These are phyloP conservation scores for Synodontis membranacea DNA, from an alignment of 2,113 vertebrate species.

Conservation along the genomic window DNA sequence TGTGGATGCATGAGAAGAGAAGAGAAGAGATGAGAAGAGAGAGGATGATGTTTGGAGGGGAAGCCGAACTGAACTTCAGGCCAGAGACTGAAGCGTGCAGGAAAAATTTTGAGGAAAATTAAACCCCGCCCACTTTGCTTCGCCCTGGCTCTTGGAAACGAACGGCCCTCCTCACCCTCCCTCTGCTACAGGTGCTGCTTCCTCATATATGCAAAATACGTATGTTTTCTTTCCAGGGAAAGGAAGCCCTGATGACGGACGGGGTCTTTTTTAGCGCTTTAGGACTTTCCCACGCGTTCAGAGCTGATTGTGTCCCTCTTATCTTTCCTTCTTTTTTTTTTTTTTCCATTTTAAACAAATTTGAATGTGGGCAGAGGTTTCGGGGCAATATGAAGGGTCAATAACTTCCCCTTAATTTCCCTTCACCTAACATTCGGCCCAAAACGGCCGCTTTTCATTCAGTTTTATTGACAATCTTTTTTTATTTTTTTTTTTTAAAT, in stretches of 20 bases:
- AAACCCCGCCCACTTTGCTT: constrained; percentile 50
- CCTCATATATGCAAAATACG: constrained; percentile 79
- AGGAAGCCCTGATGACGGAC: constrained; percentile 47
- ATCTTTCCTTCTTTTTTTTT: constrained; percentile 34
- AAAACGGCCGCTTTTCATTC: constrained; percentile 45
- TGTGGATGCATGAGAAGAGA: constrained; percentile 54
- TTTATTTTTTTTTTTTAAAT: constrained; percentile 40
- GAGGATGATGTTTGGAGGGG: constrained; percentile 40
- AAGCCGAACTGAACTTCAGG: constrained; percentile 54
- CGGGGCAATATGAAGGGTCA: constrained; percentile 37
- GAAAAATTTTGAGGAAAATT: constrained; percentile 17
- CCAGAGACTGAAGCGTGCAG: constrained; percentile 52
- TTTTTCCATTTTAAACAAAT: constrained; percentile 22
- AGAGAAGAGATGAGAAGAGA: constrained; percentile 47
- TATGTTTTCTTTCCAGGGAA: constrained; percentile 67
- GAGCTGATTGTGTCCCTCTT: constrained; percentile 29
- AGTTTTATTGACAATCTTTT: constrained; percentile 62
- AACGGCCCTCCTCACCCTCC: constrained; percentile 53
- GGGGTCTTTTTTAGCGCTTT: constrained; percentile 17
- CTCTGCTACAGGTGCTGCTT: constrained; percentile 78
- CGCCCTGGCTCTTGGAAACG: constrained; percentile 45
- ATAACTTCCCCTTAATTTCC: constrained; percentile 36
- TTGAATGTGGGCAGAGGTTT: constrained; percentile 34
- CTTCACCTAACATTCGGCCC: constrained; percentile 20
- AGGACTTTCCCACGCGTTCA: constrained; percentile 44